phyloP scores from a whole-genome alignment of 2,888 invertebrate genomes.

The Trimorus sp. region DNA sequence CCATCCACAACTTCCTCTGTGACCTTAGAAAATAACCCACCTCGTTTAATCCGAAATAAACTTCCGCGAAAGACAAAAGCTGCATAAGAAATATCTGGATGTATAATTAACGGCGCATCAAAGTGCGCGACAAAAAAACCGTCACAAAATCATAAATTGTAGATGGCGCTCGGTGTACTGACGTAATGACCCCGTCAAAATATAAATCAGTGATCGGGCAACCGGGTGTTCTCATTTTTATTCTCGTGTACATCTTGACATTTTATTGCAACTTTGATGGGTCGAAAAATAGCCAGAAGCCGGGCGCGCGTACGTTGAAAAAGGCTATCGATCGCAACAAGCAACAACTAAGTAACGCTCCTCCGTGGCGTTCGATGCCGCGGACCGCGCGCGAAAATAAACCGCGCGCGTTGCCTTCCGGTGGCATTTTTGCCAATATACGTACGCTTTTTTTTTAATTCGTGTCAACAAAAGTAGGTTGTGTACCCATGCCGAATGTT shows the following conservation, averaged over 20 bases:
- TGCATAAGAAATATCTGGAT: too few relatives aligned
- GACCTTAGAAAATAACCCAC: too few relatives aligned
- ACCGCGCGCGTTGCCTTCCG: background rate
- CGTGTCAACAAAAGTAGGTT: slow-evolving; percentile 68
- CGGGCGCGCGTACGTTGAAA: slow-evolving; percentile 1
- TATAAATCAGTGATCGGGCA: slow-evolving; percentile 36
- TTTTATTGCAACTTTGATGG: slow-evolving; percentile 36
- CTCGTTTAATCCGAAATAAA: too few relatives aligned
- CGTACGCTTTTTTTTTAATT: slow-evolving; percentile 54
- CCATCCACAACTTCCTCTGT: too few relatives aligned
- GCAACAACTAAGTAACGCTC: background rate
- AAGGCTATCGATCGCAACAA: slow-evolving; percentile 5
- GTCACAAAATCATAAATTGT: slow-evolving; percentile 27
- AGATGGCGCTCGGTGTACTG: slow-evolving; percentile 19
- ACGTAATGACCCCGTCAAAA: slow-evolving; percentile 37
- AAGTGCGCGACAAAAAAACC: background rate
- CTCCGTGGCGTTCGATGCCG: background rate
- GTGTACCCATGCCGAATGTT: slow-evolving; percentile 67
- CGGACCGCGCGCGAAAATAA: slow-evolving; percentile 1
- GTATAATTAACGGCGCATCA: slow-evolving; percentile 1
- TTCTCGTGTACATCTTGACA: slow-evolving; percentile 33
- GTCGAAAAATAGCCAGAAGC: slow-evolving; percentile 30
- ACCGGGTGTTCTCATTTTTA: slow-evolving; percentile 29
- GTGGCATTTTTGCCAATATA: slow-evolving; percentile 47
- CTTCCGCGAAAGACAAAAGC: too few relatives aligned